These are phyloP conservation scores for Eulemur rubriventer DNA, from an alignment of 2,797 vertebrate genomes.

Conservation along the genomic window DNA sequence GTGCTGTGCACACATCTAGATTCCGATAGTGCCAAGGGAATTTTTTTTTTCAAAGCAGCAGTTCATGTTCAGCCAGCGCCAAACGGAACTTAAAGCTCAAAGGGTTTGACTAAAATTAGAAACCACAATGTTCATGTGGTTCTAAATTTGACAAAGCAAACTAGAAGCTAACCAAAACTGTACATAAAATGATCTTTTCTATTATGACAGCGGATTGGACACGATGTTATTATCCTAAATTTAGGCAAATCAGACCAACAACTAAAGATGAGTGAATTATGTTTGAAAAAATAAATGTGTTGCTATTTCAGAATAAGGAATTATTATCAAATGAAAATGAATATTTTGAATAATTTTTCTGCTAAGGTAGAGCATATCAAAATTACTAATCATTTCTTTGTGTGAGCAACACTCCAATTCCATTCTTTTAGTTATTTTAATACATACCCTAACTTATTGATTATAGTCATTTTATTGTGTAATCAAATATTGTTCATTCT, in stretches of 20 bases:
- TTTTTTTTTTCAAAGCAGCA: conserved; percentile 60
- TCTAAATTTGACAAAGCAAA: conserved; percentile 71
- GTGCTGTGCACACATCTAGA: conserved; percentile 2
- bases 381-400: not conserved
- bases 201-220: conserved; percentile 37
- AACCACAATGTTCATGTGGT: conserved; percentile 69
- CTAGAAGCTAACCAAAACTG: conserved; percentile 46
- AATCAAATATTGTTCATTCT: not conserved
- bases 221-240: conserved; percentile 33
- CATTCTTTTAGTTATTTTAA: not conserved
- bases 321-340: not conserved
- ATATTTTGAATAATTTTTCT: not conserved
- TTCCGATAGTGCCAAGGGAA: conserved; percentile 42
- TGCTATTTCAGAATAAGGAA: not conserved
- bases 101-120: conserved; percentile 75
- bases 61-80: conserved; percentile 50
- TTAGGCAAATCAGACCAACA: not conserved
- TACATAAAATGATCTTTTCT: conserved; percentile 28
- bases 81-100: conserved; percentile 71
- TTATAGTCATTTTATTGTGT: not conserved
- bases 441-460: not conserved
- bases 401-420: not conserved
- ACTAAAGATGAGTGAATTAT: not conserved
- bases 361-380: not conserved
- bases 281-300: not conserved